Percentiles rank a stretch among this genome's conserved stretches.
phyloP scores from a whole-genome alignment of 2,888 invertebrate genomes.

The Ypsolopha sequella region DNA sequence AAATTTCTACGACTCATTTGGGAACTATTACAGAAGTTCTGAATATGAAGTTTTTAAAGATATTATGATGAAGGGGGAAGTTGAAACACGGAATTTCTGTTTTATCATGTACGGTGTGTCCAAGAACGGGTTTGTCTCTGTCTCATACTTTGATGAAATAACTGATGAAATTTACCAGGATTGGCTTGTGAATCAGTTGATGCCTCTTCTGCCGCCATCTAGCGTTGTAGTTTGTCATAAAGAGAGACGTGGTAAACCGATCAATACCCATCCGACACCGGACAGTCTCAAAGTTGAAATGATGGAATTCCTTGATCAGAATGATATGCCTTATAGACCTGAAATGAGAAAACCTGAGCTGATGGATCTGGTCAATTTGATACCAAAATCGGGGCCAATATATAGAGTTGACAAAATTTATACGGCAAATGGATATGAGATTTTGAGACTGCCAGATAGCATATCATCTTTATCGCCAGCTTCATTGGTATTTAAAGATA shows the following conservation, averaged over 20 bases:
- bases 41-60: background rate
- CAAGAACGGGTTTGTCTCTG: slow-evolving; percentile 5
- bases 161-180: background rate
- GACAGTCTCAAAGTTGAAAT: slow-evolving; percentile 18
- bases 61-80: background rate
- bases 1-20: slow-evolving; percentile 3
- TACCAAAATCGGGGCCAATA: background rate
- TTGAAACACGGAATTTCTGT: too few species aligned
- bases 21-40: background rate
- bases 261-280: slow-evolving; percentile 8
- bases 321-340: slow-evolving; percentile 15
- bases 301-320: slow-evolving; percentile 20
- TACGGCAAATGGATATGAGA: background rate
- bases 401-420: too few species aligned
- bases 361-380: background rate
- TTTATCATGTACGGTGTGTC: slow-evolving; percentile 17
- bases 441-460: background rate
- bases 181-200: slow-evolving; percentile 15
- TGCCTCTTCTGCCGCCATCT: slow-evolving; percentile 11
- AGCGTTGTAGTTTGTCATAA: slow-evolving; percentile 18
- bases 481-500: background rate
- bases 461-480: background rate
- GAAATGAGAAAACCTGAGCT: background rate
- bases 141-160: slow-evolving; percentile 5
- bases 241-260: background rate